These are phyloP conservation scores for Babyrousa celebensis DNA, from an alignment of 2,797 vertebrate genomes.

Conservation along the genomic window DNA sequence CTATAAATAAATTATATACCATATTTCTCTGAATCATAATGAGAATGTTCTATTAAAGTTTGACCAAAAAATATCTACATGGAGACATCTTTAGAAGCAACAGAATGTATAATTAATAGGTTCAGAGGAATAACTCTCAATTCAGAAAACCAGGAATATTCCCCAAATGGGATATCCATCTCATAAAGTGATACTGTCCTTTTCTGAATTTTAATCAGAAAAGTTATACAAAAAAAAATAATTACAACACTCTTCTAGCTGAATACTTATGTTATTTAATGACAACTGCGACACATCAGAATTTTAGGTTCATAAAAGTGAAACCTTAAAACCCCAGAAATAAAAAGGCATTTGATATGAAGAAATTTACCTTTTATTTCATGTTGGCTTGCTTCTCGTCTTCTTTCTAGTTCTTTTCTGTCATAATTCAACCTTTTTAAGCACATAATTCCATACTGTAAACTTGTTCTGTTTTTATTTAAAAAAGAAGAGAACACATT, in stretches of 20 bases:
- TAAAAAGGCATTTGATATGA: neutral
- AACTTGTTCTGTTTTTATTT: slow-evolving; percentile 95
- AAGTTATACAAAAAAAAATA: slow-evolving; percentile 1
- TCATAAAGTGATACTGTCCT: neutral
- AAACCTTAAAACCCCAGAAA: neutral
- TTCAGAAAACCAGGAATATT: slow-evolving; percentile 37
- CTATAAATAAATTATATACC: neutral
- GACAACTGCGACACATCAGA: neutral
- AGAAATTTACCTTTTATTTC: slow-evolving; percentile 96
- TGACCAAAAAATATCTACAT: slow-evolving; percentile 43
- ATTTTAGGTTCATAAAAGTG: neutral
- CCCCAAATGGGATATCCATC: neutral
- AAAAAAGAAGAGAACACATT: slow-evolving; percentile 70
- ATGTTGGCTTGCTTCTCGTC: slow-evolving; percentile 97
- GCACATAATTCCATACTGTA: slow-evolving; percentile 99
- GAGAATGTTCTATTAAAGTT: slow-evolving; percentile 31
- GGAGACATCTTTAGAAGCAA: neutral
- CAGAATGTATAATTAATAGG: slow-evolving; percentile 33
- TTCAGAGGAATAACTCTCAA: neutral
- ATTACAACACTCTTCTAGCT: neutral
- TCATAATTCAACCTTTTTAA: slow-evolving; percentile 99
- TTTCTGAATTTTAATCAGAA: slow-evolving; percentile 54
- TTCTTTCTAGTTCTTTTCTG: slow-evolving; percentile 98
- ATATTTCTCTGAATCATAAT: slow-evolving; percentile 55
- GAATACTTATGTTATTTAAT: neutral